phyloP scores from a whole-genome alignment of 2,113 vertebrate genomes.

The Chinchilla lanigera region DNA sequence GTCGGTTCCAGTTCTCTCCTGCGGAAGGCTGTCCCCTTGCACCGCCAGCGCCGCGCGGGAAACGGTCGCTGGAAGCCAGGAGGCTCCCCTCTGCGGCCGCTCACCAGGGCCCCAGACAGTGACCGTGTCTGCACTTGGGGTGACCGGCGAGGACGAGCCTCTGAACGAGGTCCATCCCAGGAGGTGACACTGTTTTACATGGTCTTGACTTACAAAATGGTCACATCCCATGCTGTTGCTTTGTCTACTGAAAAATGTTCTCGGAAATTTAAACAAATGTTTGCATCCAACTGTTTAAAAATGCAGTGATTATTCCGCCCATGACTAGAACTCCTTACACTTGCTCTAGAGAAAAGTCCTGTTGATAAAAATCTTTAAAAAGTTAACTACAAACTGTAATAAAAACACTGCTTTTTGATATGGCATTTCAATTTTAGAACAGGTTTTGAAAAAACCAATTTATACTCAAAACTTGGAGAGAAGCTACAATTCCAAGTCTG shows the following conservation, averaged over 20 bases:
- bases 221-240: neutral
- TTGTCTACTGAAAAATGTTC: constrained; percentile 3
- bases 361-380: constrained; percentile 76
- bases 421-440: constrained; percentile 63
- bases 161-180: neutral
- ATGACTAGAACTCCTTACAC: constrained; percentile 36
- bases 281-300: constrained; percentile 50
- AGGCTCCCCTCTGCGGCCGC: too few relatives aligned
- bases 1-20: neutral
- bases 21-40: neutral
- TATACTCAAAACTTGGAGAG: constrained; percentile 54
- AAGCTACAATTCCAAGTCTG: constrained; percentile 38
- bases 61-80: too few relatives aligned
- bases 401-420: constrained; percentile 65
- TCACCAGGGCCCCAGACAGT: too few relatives aligned
- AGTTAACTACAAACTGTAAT: constrained; percentile 76
- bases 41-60: neutral
- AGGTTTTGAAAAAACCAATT: constrained; percentile 18
- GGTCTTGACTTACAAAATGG: constrained; percentile 26
- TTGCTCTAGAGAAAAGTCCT: constrained; percentile 71
- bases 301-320: constrained; percentile 50
- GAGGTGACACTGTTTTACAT: neutral
- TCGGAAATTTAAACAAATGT: constrained; percentile 44
- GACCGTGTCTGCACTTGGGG: neutral
- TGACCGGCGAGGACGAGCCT: neutral